Base-by-base conservation (phyloP, 2,113 vertebrate genomes). In the Thryonomys swinderianus region DNA sequence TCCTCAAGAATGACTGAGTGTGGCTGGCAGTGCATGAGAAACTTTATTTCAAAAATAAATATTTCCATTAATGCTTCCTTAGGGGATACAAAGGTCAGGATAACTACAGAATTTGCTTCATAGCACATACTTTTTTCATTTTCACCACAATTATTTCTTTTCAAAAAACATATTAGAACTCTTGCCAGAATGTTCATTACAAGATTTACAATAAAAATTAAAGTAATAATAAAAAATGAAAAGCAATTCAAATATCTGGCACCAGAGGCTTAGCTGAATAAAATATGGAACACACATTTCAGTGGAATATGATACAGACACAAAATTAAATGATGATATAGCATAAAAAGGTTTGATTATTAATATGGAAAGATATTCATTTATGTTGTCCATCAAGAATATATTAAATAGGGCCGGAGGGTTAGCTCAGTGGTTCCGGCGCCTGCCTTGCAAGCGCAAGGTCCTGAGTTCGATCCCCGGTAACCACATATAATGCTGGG, bases 31-130 rank as follows among this genome's bases (percentile, higher is more conserved):
- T 78, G 66, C 87, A 94, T 95, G 86, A 95, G 94, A 97, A 96
- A 91, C 97, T 97, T 97, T 91, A 95, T 96, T 98, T 95, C 96
- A 97, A 97, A 98, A 96, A 95, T 95, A 97, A 97, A 96, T 96
- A 96, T 76, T 90, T 94, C 89, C 90, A 88, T 69, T 73, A n/a
- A 73, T 91, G 91, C 94, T 96, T 98, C 95, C 88, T 97, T 95
- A 53, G 84, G 82, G 94, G 86, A 97, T 93, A 71, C 30, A 67
- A 1, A 98, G 55, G 51, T 95, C 96, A 90, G 37, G 69, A 51
- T 87, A 87, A 76, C 81, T 90, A 87, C 18, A 84, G 62, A 95
- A 94, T 96, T 95, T 93, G 90, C 40, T 96, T 90, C 74, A 96
- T 11, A 90, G 34, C 74, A 86, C 4, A 0, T 82, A 85, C 51